Base-by-base conservation (phyloP, 2,113 vertebrate genomes). In the Misgurnus mizolepis region DNA sequence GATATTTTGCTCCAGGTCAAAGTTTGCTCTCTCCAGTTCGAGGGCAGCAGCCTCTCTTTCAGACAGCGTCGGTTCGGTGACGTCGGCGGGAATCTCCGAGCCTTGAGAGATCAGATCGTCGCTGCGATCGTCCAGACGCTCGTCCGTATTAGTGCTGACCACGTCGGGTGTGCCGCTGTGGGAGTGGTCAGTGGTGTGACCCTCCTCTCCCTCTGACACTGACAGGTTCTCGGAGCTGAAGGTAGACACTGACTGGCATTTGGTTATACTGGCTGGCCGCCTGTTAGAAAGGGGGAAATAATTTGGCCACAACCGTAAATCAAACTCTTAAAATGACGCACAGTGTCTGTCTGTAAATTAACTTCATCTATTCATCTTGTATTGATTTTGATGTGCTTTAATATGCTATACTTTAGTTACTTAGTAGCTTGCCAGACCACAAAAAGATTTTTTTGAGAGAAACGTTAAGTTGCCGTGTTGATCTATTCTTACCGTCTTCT, bases 151-250 rank as follows among this genome's bases (percentile, higher is more conserved):
- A 88, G 95, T 95, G 85, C 96, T 96, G 87, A 95, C 95, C 81
- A 96, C 95, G 60, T 98, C 95, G 0, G 95, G 96, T 0, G 96
- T 96, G 80, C 95, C 95, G 4, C 95, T 96, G 80, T 95, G 95
- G 39, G 96, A 97, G 78, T 95, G 95, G 78, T 98, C 96, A 0
- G 94, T 98, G 55, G 95, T 95, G 83, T 96, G 96, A 10, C 96
- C 96, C 89, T 96, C 95, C 82, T 96, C 96, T 2, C 95, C 96
- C 12, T 97, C 96, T 0, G 96, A 97, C 0, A 94, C 92, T 0
- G 94, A 94, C 60, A 95, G 86, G 83, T 98, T 98, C 90, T 98
- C 96, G 0, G 95, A 96, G 90, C 96, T 98, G 90, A 96, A 96
- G 77, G 94, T 96, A 40, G 95, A 96, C 55, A 95, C 91, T 43